Percentiles rank a stretch among this genome's conserved stretches.
Evolutionary conservation across 30 jellyfish, hydroid and myxozoan species (phyloP).

Genomic region (Rhopilema esculentum): DNA sequence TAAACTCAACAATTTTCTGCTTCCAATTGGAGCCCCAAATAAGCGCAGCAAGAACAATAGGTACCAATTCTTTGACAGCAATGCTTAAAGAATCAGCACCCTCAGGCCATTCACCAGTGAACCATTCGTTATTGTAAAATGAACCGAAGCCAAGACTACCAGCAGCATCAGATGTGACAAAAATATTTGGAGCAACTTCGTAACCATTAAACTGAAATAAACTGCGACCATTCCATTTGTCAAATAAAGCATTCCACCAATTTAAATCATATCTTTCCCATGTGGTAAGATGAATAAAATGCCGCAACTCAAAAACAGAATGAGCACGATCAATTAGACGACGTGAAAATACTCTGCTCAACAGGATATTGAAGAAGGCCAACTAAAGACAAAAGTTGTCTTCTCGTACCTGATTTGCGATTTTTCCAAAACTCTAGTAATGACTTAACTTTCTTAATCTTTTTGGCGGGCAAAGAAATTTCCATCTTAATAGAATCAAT

Average conservation of each 20-base stretch:
- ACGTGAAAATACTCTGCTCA: no score
- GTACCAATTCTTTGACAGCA: slow-evolving; percentile 30
- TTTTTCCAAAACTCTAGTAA: no score
- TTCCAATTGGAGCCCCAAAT: slow-evolving; percentile 28
- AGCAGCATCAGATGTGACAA: slow-evolving; percentile 14
- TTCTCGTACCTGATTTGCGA: no score
- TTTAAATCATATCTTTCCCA: slow-evolving; percentile 15
- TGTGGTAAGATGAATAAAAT: background rate
- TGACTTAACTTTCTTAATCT: no score
- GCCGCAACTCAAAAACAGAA: background rate
- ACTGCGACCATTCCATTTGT: slow-evolving; percentile 12
- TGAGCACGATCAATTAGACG: background rate
- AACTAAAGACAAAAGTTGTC: no score
- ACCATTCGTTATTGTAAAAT: background rate
- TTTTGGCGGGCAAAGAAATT: no score
- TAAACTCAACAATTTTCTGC: background rate
- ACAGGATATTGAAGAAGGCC: no score
- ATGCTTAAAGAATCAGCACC: background rate
- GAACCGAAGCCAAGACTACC: slow-evolving; percentile 24
- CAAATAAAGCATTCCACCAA: slow-evolving; percentile 11
- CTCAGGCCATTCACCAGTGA: slow-evolving; percentile 8
- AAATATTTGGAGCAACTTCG: background rate
- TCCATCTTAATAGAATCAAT: no score
- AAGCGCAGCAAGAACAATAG: slow-evolving; percentile 21
- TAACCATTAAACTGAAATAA: background rate